These are phyloP conservation scores for Phortica magna DNA, from an alignment of 2,888 invertebrate genomes.

Conservation along the genomic window DNA sequence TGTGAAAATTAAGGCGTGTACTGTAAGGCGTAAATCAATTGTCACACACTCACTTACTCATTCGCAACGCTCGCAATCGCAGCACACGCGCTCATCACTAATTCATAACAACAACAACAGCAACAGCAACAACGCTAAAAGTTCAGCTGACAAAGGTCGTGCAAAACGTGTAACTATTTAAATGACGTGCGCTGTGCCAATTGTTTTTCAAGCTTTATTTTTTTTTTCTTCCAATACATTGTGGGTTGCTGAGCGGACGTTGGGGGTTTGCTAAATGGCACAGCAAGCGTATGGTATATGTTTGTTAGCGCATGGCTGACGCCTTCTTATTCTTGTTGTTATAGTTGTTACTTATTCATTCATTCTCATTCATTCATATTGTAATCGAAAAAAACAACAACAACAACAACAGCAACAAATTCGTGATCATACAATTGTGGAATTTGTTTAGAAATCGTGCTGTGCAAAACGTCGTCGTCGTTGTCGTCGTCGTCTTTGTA, in stretches of 20 bases:
- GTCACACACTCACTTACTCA: neutral
- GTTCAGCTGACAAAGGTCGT: neutral
- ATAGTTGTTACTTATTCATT: neutral
- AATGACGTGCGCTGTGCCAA: slow-evolving; percentile 2
- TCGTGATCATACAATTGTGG: slow-evolving; percentile 24
- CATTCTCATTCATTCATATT: slow-evolving; percentile 11
- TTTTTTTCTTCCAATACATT: neutral
- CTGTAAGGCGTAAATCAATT: neutral
- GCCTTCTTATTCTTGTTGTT: neutral
- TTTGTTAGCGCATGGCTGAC: too few relatives aligned
- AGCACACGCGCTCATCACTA: neutral
- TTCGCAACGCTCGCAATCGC: neutral
- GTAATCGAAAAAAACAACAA: too few relatives aligned
- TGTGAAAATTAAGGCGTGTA: neutral
- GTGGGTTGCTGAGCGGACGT: too few relatives aligned
- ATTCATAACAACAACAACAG: neutral
- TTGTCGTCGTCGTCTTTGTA: too few relatives aligned
- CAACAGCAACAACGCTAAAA: neutral
- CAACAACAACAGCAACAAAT: neutral
- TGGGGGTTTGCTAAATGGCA: too few relatives aligned
- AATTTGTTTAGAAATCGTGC: slow-evolving; percentile 23
- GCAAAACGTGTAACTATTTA: slow-evolving; percentile 23
- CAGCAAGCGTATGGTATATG: too few relatives aligned
- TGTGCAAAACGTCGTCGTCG: too few relatives aligned
- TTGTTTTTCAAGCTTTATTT: neutral